phyloP scores from a whole-genome alignment of 2,888 invertebrate species.

The Sicus ferrugineus region DNA sequence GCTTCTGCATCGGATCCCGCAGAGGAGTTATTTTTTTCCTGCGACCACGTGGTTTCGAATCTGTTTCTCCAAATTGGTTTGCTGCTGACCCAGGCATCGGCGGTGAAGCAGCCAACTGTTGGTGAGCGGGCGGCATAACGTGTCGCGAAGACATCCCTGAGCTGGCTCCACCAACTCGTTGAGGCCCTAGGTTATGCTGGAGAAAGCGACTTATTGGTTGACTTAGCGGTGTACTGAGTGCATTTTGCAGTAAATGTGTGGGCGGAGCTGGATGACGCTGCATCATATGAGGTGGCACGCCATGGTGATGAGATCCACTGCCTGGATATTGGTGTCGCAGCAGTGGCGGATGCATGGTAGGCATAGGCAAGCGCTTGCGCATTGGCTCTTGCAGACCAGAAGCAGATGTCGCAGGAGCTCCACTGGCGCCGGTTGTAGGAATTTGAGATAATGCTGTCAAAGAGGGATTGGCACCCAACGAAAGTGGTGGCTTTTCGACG shows the following conservation, averaged over 20 bases:
- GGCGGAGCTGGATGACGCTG: constrained; percentile 49
- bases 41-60: constrained; percentile 59
- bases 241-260: constrained; percentile 58
- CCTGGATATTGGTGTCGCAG: constrained; percentile 57
- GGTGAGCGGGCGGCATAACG: constrained; percentile 40
- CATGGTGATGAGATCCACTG: constrained; percentile 46
- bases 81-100: constrained; percentile 25
- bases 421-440: constrained; percentile 18
- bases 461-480: constrained; percentile 30
- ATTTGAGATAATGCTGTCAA: constrained; percentile 37
- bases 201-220: constrained; percentile 55
- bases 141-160: constrained; percentile 39
- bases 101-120: constrained; percentile 38
- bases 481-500: constrained; percentile 31
- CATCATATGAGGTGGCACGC: constrained; percentile 50
- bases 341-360: constrained; percentile 60
- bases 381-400: constrained; percentile 63
- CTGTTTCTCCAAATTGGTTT: constrained; percentile 34
- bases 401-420: constrained; percentile 52
- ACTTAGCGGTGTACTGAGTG: constrained; percentile 59
- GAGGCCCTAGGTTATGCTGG: constrained; percentile 41
- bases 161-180: constrained; percentile 41
- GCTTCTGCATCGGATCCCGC: constrained; percentile 64
- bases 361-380: constrained; percentile 62
- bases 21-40: constrained; percentile 64